phyloP scores from a whole-genome alignment of 37 sponge, comb jelly and placozoan species.

The Ianthella basta region DNA sequence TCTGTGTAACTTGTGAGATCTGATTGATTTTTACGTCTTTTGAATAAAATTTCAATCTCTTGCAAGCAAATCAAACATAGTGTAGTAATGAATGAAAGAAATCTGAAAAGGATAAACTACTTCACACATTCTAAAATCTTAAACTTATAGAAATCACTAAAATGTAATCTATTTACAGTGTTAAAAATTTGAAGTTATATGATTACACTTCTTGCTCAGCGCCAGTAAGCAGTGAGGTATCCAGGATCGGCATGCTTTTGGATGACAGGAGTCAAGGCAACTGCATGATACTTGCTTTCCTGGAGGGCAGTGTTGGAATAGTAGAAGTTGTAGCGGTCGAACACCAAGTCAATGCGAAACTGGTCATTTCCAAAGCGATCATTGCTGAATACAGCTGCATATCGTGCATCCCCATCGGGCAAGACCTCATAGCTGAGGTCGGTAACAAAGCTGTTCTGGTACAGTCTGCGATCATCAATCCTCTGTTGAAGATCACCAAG shows the following conservation, averaged over 20 bases:
- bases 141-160: no score
- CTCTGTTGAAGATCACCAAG: not conserved
- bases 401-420: not conserved
- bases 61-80: no score
- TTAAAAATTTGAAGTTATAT: not conserved
- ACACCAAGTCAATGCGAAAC: not conserved
- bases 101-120: no score
- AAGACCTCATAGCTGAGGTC: not conserved
- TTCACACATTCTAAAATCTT: no score
- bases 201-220: not conserved
- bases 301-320: not conserved
- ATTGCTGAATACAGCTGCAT: not conserved
- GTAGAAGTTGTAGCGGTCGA: not conserved
- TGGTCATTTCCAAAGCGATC: not conserved
- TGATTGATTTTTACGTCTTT: no score
- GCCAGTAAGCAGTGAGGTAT: slow-evolving; percentile 4
- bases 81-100: no score
- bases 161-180: not conserved
- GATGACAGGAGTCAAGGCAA: not conserved
- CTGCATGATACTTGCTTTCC: not conserved
- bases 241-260: not conserved
- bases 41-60: no score
- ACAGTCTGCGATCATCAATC: not conserved
- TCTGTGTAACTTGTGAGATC: no score
- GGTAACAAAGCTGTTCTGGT: not conserved